phyloP scores from a whole-genome alignment of 35 echinoderm and acorn worm species.

The Amphiura filiformis region DNA sequence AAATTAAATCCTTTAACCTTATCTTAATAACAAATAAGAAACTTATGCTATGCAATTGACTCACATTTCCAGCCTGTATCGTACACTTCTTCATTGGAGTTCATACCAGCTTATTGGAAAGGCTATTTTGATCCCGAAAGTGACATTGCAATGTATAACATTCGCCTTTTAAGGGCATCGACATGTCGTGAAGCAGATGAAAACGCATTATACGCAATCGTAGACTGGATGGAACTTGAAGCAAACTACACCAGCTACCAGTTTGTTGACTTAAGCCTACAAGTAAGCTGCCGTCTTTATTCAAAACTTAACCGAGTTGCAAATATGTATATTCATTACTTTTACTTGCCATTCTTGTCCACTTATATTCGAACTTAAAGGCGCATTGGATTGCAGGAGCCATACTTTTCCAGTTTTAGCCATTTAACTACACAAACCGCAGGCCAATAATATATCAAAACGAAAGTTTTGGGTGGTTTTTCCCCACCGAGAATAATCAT shows the following conservation, averaged over 20 bases:
- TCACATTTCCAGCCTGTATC: not conserved
- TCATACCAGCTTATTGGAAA: not conserved
- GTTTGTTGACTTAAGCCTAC: slow-evolving; percentile 17
- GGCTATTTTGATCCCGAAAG: slow-evolving; percentile 32
- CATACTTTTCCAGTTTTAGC: too few relatives aligned
- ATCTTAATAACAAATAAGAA: not conserved
- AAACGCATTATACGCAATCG: not conserved
- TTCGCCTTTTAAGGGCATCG: not conserved
- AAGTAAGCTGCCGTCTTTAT: not conserved
- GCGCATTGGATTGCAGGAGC: too few relatives aligned
- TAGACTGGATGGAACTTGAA: slow-evolving; percentile 4
- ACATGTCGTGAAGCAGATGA: slow-evolving; percentile 26
- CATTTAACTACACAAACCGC: too few relatives aligned
- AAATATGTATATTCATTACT: too few relatives aligned
- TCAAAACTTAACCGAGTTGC: too few relatives aligned
- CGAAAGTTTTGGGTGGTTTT: too few relatives aligned
- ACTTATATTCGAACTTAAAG: too few relatives aligned
- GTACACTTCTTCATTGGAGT: not conserved
- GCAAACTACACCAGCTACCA: not conserved
- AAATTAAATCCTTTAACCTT: too few relatives aligned
- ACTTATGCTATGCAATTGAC: not conserved
- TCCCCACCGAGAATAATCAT: too few relatives aligned
- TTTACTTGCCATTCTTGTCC: too few relatives aligned
- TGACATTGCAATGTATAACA: slow-evolving; percentile 10
- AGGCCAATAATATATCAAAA: too few relatives aligned